These are phyloP conservation scores for Hedya salicella DNA, from an alignment of 2,888 invertebrate genomes.

Conservation along the genomic window DNA sequence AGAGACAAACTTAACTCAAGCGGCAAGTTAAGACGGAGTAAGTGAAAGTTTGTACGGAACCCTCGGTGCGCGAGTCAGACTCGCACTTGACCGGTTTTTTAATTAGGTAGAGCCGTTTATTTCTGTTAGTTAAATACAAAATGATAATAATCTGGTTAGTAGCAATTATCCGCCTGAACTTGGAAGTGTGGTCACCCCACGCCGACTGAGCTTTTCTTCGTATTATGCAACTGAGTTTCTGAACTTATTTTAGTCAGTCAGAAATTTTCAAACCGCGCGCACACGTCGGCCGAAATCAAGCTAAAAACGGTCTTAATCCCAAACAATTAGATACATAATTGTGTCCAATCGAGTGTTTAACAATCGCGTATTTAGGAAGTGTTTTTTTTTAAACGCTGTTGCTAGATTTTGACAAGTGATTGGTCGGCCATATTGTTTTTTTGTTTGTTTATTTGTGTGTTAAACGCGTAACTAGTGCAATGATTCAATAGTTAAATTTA, in stretches of 20 bases:
- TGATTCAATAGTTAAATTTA: slow-evolving; percentile 31
- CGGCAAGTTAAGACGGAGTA: no score
- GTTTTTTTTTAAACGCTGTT: slow-evolving; percentile 32
- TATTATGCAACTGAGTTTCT: slow-evolving; percentile 79
- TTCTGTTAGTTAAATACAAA: no score
- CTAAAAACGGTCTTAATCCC: slow-evolving; percentile 50
- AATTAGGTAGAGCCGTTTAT: no score
- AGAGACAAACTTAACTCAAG: no score
- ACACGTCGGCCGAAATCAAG: slow-evolving; percentile 55
- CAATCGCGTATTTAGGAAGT: slow-evolving; percentile 47
- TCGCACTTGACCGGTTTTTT: no score
- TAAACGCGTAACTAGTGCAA: slow-evolving; percentile 38
- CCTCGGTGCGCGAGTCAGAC: no score
- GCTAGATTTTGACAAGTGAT: slow-evolving; percentile 48
- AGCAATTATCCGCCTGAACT: slow-evolving; percentile 54
- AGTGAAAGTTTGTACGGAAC: no score
- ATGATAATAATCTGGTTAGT: neutral
- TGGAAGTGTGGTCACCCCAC: slow-evolving; percentile 54
- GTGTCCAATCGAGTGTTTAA: slow-evolving; percentile 37
- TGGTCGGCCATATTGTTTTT: slow-evolving; percentile 59
- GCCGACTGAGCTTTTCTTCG: slow-evolving; percentile 75
- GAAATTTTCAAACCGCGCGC: slow-evolving; percentile 63
- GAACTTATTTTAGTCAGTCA: slow-evolving; percentile 80
- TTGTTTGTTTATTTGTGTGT: slow-evolving; percentile 59
- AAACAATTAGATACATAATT: slow-evolving; percentile 28